Evolutionary conservation across 2,888 invertebrate species (phyloP).

Genomic region (Didymodactylos carnosus): DNA sequence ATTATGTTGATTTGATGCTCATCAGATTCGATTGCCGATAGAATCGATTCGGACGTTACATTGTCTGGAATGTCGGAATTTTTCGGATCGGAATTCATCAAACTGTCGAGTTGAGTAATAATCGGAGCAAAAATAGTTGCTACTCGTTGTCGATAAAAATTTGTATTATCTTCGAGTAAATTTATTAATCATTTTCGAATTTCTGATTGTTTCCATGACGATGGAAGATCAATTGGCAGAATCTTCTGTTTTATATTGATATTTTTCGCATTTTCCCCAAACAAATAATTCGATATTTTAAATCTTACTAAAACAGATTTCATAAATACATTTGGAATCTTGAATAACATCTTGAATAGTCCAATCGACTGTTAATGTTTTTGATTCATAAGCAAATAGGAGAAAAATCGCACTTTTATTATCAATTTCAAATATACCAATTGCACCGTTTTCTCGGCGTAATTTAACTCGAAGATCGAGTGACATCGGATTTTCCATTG

Average conservation of each 20-base stretch:
- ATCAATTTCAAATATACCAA: background rate
- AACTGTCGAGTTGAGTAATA: background rate
- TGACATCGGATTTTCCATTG: background rate
- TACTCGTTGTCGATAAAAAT: background rate
- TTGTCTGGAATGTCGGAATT: background rate
- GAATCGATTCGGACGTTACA: background rate
- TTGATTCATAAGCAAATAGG: background rate
- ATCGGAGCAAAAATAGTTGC: background rate
- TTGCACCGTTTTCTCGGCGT: background rate
- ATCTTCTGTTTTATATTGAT: background rate
- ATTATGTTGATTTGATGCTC: background rate
- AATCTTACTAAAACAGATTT: background rate
- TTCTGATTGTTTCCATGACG: background rate
- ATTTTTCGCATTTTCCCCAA: background rate
- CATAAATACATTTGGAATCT: background rate
- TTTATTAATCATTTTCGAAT: background rate
- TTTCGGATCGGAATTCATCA: background rate
- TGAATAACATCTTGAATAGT: background rate
- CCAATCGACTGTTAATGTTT: background rate
- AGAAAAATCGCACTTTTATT: background rate
- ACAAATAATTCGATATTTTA: background rate
- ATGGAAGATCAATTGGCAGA: background rate
- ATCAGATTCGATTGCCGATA: background rate
- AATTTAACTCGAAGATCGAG: background rate
- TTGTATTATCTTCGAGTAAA: background rate